A percentile compares a stretch with the other conserved stretches of the same genome.
Conservation (phyloP, 2,888 invertebrate species). For the Tricholauxania praeusta region DNA sequence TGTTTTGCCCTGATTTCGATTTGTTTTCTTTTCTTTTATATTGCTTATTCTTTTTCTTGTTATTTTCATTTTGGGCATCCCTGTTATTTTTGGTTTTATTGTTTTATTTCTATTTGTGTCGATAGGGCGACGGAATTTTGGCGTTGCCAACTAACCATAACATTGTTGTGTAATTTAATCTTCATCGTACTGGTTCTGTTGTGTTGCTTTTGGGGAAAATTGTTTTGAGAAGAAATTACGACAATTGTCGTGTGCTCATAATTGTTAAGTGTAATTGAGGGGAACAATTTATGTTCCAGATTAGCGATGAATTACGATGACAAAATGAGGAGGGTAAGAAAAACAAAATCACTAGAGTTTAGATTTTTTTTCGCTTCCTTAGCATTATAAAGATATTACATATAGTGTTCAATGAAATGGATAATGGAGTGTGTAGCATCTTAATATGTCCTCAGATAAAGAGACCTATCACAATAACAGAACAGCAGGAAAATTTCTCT, state of each 20-base stretch:
- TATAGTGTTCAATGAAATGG: too few relatives aligned
- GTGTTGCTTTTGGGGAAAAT: background rate
- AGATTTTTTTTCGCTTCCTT: too few relatives aligned
- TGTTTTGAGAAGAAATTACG: background rate
- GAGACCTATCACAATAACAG: too few relatives aligned
- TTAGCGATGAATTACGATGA: conserved; percentile 12
- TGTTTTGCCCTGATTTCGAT: background rate
- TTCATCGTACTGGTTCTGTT: background rate
- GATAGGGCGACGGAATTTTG: background rate
- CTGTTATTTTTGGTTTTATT: background rate
- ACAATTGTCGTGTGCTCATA: background rate
- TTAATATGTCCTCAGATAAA: too few relatives aligned
- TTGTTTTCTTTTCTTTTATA: background rate
- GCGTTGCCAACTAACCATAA: conserved; percentile 28
- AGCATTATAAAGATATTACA: too few relatives aligned
- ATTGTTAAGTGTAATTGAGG: conserved; percentile 30
- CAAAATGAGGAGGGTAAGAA: background rate
- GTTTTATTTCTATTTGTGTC: background rate
- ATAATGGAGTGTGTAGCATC: too few relatives aligned
- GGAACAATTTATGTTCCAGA: conserved; percentile 3
- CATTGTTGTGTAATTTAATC: conserved; percentile 11
- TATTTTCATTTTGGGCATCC: background rate
- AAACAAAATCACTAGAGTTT: too few relatives aligned
- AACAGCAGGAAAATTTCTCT: too few relatives aligned
- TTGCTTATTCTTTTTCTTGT: background rate